Evolutionary conservation across 1,140 invertebrate genomes (phyloP).

Genomic region (Phenacoccus solenopsis): DNA sequence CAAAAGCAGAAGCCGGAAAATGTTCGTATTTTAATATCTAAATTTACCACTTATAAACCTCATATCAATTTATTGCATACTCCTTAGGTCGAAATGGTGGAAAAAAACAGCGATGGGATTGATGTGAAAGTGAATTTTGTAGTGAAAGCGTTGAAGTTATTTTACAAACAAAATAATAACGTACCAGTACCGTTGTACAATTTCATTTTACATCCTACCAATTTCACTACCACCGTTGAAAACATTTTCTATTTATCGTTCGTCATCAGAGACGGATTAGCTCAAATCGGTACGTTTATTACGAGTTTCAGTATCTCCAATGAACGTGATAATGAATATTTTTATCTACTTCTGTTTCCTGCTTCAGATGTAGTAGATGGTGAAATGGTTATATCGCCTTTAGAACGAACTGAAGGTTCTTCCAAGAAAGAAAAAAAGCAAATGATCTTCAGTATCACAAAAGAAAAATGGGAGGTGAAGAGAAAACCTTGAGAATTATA

Average conservation of each 20-base stretch:
- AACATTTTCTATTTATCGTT: slow-evolving; percentile 20
- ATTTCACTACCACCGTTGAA: slow-evolving; percentile 12
- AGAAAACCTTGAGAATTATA: neutral
- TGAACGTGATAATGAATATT: neutral
- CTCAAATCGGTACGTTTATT: neutral
- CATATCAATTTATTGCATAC: too few relatives aligned
- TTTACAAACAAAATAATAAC: slow-evolving; percentile 6
- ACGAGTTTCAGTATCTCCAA: neutral
- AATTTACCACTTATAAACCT: neutral
- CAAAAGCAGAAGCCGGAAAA: neutral
- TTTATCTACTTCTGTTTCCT: neutral
- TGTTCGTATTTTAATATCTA: neutral
- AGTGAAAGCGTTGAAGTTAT: neutral
- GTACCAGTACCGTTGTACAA: slow-evolving; percentile 12
- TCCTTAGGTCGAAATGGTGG: neutral
- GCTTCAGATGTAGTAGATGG: neutral
- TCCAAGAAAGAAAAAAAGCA: neutral
- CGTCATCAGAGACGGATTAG: slow-evolving; percentile 7
- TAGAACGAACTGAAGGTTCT: neutral
- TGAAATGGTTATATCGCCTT: neutral
- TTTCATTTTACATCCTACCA: slow-evolving; percentile 18
- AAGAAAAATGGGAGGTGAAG: neutral
- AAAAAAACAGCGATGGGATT: slow-evolving; percentile 5
- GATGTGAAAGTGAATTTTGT: slow-evolving; percentile 6
- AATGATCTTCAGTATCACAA: neutral